Evolutionary conservation across 1,140 invertebrate species (phyloP).

Genomic region (Apis laboriosa): DNA sequence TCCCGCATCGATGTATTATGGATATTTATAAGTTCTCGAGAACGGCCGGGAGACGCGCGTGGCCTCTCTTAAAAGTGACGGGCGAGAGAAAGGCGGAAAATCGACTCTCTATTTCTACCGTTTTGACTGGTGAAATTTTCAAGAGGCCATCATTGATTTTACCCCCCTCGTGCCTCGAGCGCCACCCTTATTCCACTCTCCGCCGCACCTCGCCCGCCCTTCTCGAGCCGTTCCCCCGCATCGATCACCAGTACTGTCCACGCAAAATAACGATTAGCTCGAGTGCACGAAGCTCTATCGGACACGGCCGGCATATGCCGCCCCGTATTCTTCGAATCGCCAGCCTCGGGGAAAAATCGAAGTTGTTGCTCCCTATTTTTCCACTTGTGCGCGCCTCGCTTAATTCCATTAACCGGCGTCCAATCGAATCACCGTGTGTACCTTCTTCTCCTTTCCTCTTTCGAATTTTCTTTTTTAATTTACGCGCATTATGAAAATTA

Average conservation of each 20-base stretch:
- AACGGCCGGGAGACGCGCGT: slow-evolving; percentile 44
- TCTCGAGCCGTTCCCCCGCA: slow-evolving; percentile 63
- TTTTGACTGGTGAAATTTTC: slow-evolving; percentile 73
- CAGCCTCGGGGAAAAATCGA: slow-evolving; percentile 11
- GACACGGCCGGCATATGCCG: slow-evolving; percentile 31
- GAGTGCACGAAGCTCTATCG: slow-evolving; percentile 54
- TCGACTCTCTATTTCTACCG: slow-evolving; percentile 66
- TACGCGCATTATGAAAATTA: too few species aligned
- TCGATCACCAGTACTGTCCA: slow-evolving; percentile 68
- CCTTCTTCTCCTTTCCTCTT: too few species aligned
- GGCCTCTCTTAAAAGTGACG: slow-evolving; percentile 57
- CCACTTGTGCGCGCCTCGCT: too few species aligned
- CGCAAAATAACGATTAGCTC: slow-evolving; percentile 69
- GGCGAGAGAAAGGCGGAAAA: slow-evolving; percentile 55
- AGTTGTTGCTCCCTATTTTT: too few species aligned
- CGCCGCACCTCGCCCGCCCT: slow-evolving; percentile 62
- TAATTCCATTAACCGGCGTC: not conserved
- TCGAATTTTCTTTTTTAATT: too few species aligned
- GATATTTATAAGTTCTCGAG: slow-evolving; percentile 71
- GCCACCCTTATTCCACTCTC: slow-evolving; percentile 65
- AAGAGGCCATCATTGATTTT: slow-evolving; percentile 74
- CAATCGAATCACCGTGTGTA: not conserved
- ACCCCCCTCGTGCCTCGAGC: slow-evolving; percentile 62
- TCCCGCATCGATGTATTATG: slow-evolving; percentile 66
- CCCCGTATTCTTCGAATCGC: slow-evolving; percentile 34